These are phyloP conservation scores for Ptilonorhynchus violaceus DNA, from an alignment of 2,113 vertebrate species.

Conservation along the genomic window DNA sequence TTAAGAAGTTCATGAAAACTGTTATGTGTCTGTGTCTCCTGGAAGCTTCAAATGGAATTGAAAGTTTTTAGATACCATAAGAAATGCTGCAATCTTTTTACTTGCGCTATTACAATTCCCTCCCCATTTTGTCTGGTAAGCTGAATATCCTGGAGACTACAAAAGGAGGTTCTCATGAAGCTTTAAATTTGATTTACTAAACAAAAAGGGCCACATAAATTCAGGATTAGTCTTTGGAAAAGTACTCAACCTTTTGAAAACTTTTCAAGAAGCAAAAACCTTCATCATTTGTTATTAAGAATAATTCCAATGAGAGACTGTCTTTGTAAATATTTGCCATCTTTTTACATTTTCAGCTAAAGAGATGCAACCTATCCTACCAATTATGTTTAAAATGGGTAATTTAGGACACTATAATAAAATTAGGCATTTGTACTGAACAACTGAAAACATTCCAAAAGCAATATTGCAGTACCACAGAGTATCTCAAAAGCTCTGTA, in stretches of 20 bases:
- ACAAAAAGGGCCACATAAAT: neutral
- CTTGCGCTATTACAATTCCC: neutral
- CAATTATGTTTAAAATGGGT: neutral
- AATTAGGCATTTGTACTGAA: neutral
- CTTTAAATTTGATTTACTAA: neutral
- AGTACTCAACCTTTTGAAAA: neutral
- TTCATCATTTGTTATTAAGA: neutral
- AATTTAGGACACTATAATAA: neutral
- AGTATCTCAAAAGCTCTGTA: conserved; percentile 3
- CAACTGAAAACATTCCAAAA: neutral
- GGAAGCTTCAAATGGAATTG: neutral
- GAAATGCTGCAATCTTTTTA: neutral
- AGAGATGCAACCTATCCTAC: neutral
- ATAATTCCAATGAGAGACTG: neutral
- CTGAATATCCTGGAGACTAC: neutral
- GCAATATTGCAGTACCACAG: neutral
- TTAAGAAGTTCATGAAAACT: neutral
- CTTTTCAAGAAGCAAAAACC: neutral
- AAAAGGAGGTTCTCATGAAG: neutral
- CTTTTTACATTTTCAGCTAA: neutral
- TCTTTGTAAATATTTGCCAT: neutral
- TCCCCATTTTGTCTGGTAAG: neutral
- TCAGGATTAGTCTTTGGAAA: neutral
- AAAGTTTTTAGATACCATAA: neutral
- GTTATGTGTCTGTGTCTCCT: neutral